A percentile compares a stretch with the other conserved stretches of the same genome.
Conservation (phyloP, 2,888 invertebrate species). For the Myathropa florea region DNA sequence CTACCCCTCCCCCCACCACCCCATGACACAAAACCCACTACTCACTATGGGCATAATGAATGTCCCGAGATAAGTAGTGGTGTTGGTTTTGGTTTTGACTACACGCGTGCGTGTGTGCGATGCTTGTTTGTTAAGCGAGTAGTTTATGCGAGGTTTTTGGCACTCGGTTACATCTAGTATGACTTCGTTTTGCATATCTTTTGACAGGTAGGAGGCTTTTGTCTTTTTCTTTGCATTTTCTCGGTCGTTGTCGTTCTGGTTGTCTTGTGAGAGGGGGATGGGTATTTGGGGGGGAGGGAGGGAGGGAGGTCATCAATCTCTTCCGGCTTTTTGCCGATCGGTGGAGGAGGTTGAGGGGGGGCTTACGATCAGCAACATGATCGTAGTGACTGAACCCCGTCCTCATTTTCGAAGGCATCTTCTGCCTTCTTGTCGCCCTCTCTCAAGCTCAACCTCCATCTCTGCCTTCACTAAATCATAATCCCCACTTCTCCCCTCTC, state of each 20-base stretch:
- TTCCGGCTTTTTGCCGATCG: too few relatives aligned
- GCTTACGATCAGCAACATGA: too few relatives aligned
- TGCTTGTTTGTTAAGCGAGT: constrained; percentile 59
- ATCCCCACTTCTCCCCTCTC: too few relatives aligned
- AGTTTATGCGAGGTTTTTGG: constrained; percentile 62
- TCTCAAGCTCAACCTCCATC: too few relatives aligned
- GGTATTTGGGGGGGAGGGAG: not conserved
- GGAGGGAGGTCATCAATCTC: too few relatives aligned
- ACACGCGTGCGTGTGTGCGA: not conserved
- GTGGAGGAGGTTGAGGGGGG: too few relatives aligned
- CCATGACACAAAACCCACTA: constrained; percentile 28
- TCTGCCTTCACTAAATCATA: too few relatives aligned
- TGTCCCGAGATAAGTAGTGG: constrained; percentile 62
- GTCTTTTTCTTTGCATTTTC: not conserved
- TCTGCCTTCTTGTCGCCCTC: too few relatives aligned
- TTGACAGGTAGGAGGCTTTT: not conserved
- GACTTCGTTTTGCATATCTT: not conserved
- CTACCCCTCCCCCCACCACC: not conserved
- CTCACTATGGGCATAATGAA: constrained; percentile 67
- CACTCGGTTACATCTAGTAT: constrained; percentile 52
- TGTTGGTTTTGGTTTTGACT: constrained; percentile 13
- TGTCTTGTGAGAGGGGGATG: not conserved
- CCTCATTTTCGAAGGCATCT: too few relatives aligned
- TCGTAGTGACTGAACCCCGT: too few relatives aligned
- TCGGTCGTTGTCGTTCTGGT: not conserved